These are phyloP conservation scores for Rallus crepitans DNA, from an alignment of 2,797 vertebrate genomes.

Conservation along the genomic window DNA sequence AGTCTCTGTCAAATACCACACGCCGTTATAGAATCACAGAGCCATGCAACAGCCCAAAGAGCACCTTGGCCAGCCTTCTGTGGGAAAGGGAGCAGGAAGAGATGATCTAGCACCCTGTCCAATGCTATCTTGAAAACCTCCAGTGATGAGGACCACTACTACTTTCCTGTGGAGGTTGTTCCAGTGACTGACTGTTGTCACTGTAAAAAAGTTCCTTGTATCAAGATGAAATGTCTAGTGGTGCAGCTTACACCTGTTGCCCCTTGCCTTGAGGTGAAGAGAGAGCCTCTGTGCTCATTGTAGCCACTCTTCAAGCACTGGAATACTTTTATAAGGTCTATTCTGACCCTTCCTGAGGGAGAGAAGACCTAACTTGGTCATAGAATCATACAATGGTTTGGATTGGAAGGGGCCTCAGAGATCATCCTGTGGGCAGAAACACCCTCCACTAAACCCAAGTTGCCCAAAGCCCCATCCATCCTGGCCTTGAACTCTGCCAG, in stretches of 20 bases:
- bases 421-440: too few species aligned
- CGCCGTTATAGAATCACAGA: neutral
- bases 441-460: too few species aligned
- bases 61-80: rapidly evolving
- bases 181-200: neutral
- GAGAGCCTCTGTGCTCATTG: neutral
- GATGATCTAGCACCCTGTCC: neutral
- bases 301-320: neutral
- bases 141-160: rapidly evolving
- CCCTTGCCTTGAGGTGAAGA: neutral
- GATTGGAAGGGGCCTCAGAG: too few species aligned
- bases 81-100: neutral
- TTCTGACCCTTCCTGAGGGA: rapidly evolving
- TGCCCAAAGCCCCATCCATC: too few species aligned
- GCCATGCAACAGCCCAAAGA: neutral
- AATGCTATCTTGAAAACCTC: neutral
- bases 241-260: neutral
- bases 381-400: too few species aligned
- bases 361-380: too few species aligned
- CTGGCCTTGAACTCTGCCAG: too few species aligned
- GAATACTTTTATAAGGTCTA: neutral
- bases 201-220: neutral
- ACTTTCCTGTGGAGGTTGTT: neutral
- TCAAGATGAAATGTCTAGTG: neutral
- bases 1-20: neutral